Evolutionary conservation across 2,797 vertebrate genomes (phyloP).

Genomic region (Brachymystax lenok): DNA sequence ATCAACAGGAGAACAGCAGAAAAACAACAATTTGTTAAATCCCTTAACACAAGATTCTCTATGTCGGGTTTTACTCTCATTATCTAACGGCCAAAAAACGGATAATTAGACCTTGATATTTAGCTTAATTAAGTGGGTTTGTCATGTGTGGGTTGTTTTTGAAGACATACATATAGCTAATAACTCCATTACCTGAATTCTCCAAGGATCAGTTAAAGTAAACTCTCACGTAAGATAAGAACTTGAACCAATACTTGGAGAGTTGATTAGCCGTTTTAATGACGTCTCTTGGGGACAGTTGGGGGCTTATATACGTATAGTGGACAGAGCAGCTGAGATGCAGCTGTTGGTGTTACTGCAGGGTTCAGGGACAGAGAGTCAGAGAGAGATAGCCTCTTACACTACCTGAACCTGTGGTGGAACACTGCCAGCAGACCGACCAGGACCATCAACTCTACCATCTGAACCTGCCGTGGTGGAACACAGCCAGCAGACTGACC

Average conservation of each 20-base stretch:
- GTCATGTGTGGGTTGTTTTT: background rate
- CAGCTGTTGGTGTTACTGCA: background rate
- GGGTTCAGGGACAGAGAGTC: background rate
- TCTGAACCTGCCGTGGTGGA: too few species aligned
- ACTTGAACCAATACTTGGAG: background rate
- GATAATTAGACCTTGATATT: too few species aligned
- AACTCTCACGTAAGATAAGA: background rate
- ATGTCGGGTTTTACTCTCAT: too few species aligned
- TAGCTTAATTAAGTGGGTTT: too few species aligned
- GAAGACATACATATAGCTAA: background rate
- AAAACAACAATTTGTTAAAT: too few species aligned
- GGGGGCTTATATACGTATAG: slow-evolving; percentile 17
- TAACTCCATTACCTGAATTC: background rate
- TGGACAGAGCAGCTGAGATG: background rate
- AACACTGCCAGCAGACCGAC: too few species aligned
- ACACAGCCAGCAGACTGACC: too few species aligned
- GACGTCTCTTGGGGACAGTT: slow-evolving; percentile 34
- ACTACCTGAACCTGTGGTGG: background rate
- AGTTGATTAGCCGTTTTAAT: slow-evolving; percentile 11
- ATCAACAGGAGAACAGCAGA: too few species aligned
- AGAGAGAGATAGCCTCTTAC: background rate
- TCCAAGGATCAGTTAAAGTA: background rate
- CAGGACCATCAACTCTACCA: too few species aligned
- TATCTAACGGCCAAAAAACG: too few species aligned
- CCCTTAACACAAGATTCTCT: too few species aligned